Evolutionary conservation across 1,140 invertebrate genomes (phyloP), one percentile per base, ranked within the genome.

Genomic region (Contarinia nasturtii): DNA sequence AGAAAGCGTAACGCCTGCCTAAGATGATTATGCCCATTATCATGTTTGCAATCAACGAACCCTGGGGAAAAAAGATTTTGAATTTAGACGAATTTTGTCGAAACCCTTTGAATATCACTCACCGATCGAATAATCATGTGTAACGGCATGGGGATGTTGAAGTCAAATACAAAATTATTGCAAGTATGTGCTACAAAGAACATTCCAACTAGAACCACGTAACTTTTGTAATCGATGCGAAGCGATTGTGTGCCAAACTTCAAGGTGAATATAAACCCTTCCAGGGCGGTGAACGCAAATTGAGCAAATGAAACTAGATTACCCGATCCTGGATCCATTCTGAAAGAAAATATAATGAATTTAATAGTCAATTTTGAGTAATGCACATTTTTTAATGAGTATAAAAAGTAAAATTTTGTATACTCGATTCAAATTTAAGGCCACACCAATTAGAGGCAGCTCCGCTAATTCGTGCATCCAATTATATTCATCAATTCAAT

Each of bases 121-220:
- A 90, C 86, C 34, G 94, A 81, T 71, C 93, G 75, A 61, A 98
- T 98, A 61, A 98, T 98, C 82, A 98, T 96, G 61, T 98, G 94
- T 4, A 98, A 67, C 10, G 95, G 93, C 79, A 98, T 94, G 0
- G 94, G 82, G 58, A 98, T 94, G 59, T 97, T 94, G 57, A 93
- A 98, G 59, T 86, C 80, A 55, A 98, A 87, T 0, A 91, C 91
- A 69, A 90, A 91, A 67, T 98, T 98, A 63, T 98, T 98, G 19
- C 82, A 79, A 5, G 97, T 84, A 65, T 88, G 96, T 3, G 82
- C 77, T 2, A 89, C 60, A 64, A 96, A 98, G 65, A 96, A 98
- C 61, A 97, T 79, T 5, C 75, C 60, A 0, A 97, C 93, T 48
- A 97, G 68, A 20, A 80, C 67, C 5, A 86, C 53, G 59, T 98